These are phyloP conservation scores for Oceanodroma leucorhoa DNA, from an alignment of 2,797 vertebrate species.

Conservation along the genomic window DNA sequence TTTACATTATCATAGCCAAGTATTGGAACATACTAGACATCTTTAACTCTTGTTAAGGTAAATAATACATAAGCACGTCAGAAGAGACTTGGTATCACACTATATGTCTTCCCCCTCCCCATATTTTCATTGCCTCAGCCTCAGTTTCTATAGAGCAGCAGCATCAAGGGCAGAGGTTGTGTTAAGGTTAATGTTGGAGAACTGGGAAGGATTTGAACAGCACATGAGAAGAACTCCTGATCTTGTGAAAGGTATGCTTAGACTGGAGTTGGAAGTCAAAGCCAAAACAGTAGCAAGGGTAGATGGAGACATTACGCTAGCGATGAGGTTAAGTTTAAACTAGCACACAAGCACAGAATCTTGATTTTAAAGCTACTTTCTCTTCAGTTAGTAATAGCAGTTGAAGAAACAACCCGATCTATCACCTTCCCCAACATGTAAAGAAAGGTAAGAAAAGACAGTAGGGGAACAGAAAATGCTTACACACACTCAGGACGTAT, in stretches of 20 bases:
- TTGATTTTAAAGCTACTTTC: background rate
- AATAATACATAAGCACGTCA: background rate
- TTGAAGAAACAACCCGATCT: background rate
- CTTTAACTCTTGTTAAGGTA: background rate
- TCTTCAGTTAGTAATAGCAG: background rate
- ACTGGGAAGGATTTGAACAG: background rate
- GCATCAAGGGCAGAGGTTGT: background rate
- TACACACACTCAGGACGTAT: background rate
- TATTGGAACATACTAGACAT: background rate
- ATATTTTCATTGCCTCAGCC: background rate
- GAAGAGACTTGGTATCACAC: background rate
- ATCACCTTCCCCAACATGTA: background rate
- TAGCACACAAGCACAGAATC: background rate
- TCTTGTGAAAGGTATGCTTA: background rate
- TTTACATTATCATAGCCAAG: background rate
- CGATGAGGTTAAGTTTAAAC: background rate
- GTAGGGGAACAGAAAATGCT: background rate
- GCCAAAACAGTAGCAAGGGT: background rate
- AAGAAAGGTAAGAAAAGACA: background rate
- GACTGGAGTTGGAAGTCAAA: background rate
- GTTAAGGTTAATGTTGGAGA: background rate
- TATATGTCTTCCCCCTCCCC: background rate
- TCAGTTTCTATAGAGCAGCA: background rate
- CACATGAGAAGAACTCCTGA: background rate
- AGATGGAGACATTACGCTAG: rapidly evolving